Conservation (phyloP, 2,888 invertebrate species). For the Omphaloscelis lunosa region DNA sequence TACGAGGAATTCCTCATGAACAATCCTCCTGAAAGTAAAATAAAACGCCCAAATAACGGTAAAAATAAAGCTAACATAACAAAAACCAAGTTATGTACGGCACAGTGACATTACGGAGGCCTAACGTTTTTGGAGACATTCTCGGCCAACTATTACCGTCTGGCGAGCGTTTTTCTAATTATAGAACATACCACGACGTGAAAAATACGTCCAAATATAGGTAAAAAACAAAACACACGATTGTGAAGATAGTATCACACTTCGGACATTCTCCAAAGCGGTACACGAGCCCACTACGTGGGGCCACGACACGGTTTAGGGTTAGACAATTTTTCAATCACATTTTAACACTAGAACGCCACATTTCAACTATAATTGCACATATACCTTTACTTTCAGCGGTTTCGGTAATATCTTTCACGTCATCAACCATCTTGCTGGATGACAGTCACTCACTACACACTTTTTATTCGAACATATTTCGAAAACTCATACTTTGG, state of each 20-base stretch:
- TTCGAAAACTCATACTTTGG: constrained; percentile 90
- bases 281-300: constrained; percentile 87
- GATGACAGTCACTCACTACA: constrained; percentile 89
- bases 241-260: constrained; percentile 82
- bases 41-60: constrained; percentile 62
- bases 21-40: constrained; percentile 53
- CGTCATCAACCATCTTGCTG: constrained; percentile 91
- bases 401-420: constrained; percentile 89
- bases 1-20: constrained; percentile 56
- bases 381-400: constrained; percentile 90
- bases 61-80: constrained; percentile 63
- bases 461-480: constrained; percentile 91
- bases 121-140: constrained; percentile 78
- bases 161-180: constrained; percentile 86
- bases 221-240: constrained; percentile 88
- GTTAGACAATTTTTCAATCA: constrained; percentile 88
- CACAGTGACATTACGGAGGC: constrained; percentile 73
- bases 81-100: constrained; percentile 69
- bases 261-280: constrained; percentile 88
- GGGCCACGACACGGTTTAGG: constrained; percentile 90
- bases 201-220: constrained; percentile 88
- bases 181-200: constrained; percentile 89
- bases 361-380: constrained; percentile 86
- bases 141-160: constrained; percentile 82
- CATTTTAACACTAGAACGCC: constrained; percentile 87